Conservation (phyloP, 2,113 vertebrate genomes). For the Nicator chloris region DNA sequence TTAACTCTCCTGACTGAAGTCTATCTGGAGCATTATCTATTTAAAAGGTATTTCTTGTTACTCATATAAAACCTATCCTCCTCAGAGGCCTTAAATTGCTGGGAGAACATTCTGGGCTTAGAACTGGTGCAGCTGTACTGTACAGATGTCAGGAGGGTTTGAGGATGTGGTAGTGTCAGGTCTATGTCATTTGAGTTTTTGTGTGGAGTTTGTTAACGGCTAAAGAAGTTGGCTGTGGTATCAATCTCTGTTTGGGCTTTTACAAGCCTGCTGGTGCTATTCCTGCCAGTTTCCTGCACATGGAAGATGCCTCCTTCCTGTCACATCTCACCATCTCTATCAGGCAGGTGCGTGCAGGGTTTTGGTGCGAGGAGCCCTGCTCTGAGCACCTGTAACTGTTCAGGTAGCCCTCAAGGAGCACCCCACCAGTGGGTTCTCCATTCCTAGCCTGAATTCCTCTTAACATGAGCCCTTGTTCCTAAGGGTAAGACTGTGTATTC, state of each 20-base stretch:
- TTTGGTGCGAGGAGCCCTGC: not conserved
- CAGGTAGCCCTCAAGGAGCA: not conserved
- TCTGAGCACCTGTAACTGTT: not conserved
- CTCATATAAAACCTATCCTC: fast-evolving
- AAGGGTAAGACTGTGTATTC: not conserved
- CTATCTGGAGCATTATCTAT: not conserved
- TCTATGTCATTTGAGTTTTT: not conserved
- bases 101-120: not conserved
- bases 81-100: not conserved
- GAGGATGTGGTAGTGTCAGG: not conserved
- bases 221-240: not conserved
- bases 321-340: not conserved
- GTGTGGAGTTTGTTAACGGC: not conserved
- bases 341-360: not conserved
- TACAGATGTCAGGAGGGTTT: not conserved
- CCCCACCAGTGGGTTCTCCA: not conserved
- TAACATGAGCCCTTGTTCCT: not conserved
- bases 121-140: not conserved
- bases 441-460: not conserved
- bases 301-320: not conserved
- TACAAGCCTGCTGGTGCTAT: not conserved
- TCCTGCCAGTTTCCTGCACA: not conserved
- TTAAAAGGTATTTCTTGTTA: not conserved
- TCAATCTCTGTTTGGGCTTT: not conserved
- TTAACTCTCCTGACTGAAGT: not conserved